phyloP scores from a whole-genome alignment of 2,888 invertebrate genomes.

The Leptura quadrifasciata region DNA sequence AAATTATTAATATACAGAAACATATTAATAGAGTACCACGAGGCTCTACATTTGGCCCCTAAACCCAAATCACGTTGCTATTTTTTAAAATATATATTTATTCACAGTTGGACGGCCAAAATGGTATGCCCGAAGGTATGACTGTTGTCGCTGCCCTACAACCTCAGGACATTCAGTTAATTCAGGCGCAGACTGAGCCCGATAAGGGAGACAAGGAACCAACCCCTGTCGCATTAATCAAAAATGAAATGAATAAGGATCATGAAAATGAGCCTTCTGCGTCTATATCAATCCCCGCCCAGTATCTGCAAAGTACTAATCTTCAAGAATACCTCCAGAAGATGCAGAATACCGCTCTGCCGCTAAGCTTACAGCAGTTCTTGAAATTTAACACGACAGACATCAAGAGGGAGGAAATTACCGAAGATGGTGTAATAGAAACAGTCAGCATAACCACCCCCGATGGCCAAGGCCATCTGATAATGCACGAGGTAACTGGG shows the following conservation, averaged over 20 bases:
- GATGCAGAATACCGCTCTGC: slow-evolving; percentile 73
- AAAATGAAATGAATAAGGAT: slow-evolving; percentile 68
- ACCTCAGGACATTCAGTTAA: slow-evolving; percentile 83
- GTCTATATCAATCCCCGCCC: slow-evolving; percentile 74
- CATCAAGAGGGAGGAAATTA: slow-evolving; percentile 75
- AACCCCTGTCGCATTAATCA: slow-evolving; percentile 75
- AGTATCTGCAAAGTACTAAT: slow-evolving; percentile 75
- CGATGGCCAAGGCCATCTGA: slow-evolving; percentile 66
- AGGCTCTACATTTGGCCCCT: background rate
- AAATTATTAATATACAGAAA: background rate
- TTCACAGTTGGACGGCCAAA: slow-evolving; percentile 71
- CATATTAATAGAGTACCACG: background rate
- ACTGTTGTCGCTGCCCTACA: slow-evolving; percentile 81
- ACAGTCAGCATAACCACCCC: slow-evolving; percentile 73
- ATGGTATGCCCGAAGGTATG: slow-evolving; percentile 78
- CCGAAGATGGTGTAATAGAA: slow-evolving; percentile 74
- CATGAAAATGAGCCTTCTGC: slow-evolving; percentile 57
- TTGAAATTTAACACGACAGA: slow-evolving; percentile 78
- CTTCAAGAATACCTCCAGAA: slow-evolving; percentile 76
- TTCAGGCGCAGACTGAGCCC: slow-evolving; percentile 71
- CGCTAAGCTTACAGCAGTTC: slow-evolving; percentile 79
- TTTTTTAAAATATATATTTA: background rate
- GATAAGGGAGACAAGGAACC: slow-evolving; percentile 69
- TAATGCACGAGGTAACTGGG: slow-evolving; percentile 70
- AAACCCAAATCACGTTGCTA: background rate